Evolutionary conservation across 2,113 vertebrate genomes (phyloP).

Genomic region (Craseonycteris thonglongyai): DNA sequence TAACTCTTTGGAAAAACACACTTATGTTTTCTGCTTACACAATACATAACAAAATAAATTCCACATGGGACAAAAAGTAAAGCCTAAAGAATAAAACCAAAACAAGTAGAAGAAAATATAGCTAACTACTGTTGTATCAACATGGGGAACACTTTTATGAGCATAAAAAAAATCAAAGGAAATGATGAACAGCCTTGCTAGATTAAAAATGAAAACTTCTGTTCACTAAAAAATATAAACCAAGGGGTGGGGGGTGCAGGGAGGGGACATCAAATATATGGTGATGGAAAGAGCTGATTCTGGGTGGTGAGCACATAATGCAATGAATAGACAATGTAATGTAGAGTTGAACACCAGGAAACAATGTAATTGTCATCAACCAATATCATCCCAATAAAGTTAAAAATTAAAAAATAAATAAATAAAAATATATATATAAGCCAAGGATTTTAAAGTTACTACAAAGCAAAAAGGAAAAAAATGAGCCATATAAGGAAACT

Average conservation of each 20-base stretch:
- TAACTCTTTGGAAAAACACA: constrained; percentile 9
- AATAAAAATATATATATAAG: background rate
- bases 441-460: background rate
- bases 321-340: too few species aligned
- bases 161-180: background rate
- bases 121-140: background rate
- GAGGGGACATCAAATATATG: too few species aligned
- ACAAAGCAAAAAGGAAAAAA: background rate
- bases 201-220: background rate
- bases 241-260: too few species aligned
- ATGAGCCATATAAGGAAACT: background rate
- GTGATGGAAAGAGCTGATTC: too few species aligned
- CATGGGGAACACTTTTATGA: background rate
- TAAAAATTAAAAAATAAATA: too few species aligned
- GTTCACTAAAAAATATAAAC: constrained; percentile 5
- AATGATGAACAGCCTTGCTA: background rate
- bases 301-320: too few species aligned
- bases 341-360: too few species aligned
- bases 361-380: too few species aligned
- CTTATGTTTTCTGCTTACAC: background rate
- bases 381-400: too few species aligned
- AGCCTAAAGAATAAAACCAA: background rate
- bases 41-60: constrained; percentile 12
- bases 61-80: background rate
- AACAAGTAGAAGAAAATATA: constrained; percentile 4